Evolutionary conservation across 2,113 vertebrate species (phyloP).

Genomic region (Apaloderma vittatum): DNA sequence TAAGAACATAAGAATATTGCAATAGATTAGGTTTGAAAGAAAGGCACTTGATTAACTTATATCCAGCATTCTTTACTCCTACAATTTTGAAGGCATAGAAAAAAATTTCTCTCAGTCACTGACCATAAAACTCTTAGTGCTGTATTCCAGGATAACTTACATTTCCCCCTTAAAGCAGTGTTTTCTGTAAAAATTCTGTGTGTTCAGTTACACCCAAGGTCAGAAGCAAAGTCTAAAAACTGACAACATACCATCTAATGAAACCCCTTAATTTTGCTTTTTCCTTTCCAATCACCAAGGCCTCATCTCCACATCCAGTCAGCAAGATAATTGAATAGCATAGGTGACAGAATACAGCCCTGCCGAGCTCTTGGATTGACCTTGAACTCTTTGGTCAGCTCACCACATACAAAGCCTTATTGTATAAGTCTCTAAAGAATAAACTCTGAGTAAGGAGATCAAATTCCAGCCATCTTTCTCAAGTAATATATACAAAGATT

Average conservation of each 20-base stretch:
- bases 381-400: constrained; percentile 29
- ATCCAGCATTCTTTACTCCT: neutral
- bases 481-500: neutral
- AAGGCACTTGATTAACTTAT: neutral
- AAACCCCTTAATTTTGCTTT: neutral
- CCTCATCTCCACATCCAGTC: neutral
- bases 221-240: neutral
- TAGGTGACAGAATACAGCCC: constrained; percentile 3
- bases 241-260: neutral
- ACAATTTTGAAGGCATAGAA: neutral
- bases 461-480: neutral
- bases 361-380: neutral
- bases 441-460: neutral
- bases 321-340: constrained; percentile 34
- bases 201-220: neutral
- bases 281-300: neutral
- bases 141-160: neutral
- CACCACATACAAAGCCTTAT: rapidly evolving
- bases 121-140: neutral
- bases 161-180: neutral
- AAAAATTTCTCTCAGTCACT: neutral
- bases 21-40: neutral
- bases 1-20: neutral
- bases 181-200: neutral
- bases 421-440: neutral